These are phyloP conservation scores for Diglossa cyanea DNA, from an alignment of 2,797 vertebrate genomes.

Conservation along the genomic window DNA sequence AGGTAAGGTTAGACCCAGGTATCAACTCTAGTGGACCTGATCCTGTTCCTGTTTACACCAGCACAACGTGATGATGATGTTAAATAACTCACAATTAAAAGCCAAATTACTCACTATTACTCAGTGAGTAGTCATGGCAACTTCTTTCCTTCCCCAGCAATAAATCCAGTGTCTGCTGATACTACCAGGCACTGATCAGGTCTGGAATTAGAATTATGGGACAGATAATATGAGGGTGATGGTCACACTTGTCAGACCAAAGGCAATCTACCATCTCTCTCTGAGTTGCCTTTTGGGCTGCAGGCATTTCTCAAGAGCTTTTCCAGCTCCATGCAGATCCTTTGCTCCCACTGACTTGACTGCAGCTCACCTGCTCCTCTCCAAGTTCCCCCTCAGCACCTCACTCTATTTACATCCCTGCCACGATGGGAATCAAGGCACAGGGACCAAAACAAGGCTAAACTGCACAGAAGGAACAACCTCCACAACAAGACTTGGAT, in stretches of 20 bases:
- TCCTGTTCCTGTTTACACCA: background rate
- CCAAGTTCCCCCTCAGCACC: background rate
- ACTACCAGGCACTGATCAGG: background rate
- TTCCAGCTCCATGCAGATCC: background rate
- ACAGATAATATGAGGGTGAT: background rate
- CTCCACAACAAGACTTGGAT: background rate
- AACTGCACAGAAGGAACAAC: background rate
- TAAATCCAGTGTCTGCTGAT: background rate
- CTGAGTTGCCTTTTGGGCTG: background rate
- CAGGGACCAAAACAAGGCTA: background rate
- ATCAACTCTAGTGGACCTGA: background rate
- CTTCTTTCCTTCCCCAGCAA: background rate
- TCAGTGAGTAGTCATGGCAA: background rate
- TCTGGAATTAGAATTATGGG: background rate
- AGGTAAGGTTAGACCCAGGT: background rate
- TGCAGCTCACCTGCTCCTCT: background rate
- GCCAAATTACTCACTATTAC: background rate
- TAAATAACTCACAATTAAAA: background rate
- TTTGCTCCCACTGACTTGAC: rapidly evolving
- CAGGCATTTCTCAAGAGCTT: background rate
- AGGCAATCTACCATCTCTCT: background rate
- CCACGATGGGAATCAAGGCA: background rate
- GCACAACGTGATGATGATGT: background rate
- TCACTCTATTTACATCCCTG: background rate
- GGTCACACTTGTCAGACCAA: background rate